These are phyloP conservation scores for Pachypeltis micranthus DNA, from an alignment of 1,140 invertebrate genomes.

Conservation along the genomic window DNA sequence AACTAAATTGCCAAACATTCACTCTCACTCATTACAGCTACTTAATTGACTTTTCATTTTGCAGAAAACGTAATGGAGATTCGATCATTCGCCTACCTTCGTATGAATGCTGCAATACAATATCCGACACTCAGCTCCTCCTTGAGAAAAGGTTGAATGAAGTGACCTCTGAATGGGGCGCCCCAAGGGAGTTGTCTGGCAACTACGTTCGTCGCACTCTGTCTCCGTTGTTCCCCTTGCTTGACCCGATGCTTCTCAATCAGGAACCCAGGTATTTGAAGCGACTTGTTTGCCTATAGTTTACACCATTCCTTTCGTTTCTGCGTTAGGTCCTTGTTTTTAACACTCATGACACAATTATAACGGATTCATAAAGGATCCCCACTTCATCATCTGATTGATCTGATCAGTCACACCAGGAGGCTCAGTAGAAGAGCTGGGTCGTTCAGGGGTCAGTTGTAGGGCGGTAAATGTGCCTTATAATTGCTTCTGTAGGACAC, in stretches of 20 bases:
- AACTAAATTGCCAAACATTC: not conserved
- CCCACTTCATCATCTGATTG: no score
- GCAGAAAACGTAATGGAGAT: conserved; percentile 53
- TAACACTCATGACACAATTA: no score
- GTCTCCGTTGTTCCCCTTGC: conserved; percentile 55
- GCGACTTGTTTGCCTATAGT: no score
- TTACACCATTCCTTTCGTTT: no score
- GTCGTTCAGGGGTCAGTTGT: no score
- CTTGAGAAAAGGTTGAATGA: conserved; percentile 58
- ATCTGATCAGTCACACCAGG: no score
- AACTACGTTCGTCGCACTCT: conserved; percentile 37
- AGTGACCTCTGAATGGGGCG: conserved; percentile 65
- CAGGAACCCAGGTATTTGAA: conserved; percentile 59
- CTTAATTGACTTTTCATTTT: conserved; percentile 18
- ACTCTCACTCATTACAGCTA: not conserved
- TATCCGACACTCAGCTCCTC: conserved; percentile 54
- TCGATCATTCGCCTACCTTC: conserved; percentile 60
- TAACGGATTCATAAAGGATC: no score
- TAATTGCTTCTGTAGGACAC: no score
- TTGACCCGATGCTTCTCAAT: conserved; percentile 64
- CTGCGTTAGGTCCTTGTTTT: no score
- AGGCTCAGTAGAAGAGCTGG: no score
- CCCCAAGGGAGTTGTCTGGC: conserved; percentile 59
- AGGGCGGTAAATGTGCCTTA: no score
- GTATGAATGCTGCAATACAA: conserved; percentile 62